phyloP scores from a whole-genome alignment of 2,888 invertebrate genomes.

The Tachina fera region DNA sequence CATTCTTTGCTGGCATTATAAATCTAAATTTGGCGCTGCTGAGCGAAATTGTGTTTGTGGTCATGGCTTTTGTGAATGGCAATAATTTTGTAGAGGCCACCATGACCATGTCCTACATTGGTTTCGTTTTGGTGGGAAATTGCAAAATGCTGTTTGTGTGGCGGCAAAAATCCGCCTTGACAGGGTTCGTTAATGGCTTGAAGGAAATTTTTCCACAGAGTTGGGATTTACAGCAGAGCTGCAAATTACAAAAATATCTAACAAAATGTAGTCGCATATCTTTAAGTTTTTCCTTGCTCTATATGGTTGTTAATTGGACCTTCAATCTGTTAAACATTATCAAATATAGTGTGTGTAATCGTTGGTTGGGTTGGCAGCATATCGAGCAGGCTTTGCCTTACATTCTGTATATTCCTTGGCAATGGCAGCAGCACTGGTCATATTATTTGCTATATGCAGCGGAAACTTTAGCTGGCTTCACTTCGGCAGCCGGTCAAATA shows the following conservation, averaged over 20 bases:
- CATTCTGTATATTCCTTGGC: constrained; percentile 75
- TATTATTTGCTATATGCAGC: constrained; percentile 75
- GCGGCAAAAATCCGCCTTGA: constrained; percentile 74
- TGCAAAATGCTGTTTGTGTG: constrained; percentile 74
- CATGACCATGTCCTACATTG: constrained; percentile 77
- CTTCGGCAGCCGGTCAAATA: constrained; percentile 78
- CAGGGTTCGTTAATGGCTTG: constrained; percentile 36
- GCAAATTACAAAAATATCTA: constrained; percentile 60
- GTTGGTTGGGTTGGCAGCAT: constrained; percentile 56
- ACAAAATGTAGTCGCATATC: constrained; percentile 71
- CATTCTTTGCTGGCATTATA: constrained; percentile 73
- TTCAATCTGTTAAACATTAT: constrained; percentile 78
- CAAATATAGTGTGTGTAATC: constrained; percentile 75
- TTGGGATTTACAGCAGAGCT: constrained; percentile 39
- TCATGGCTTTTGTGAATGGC: constrained; percentile 72
- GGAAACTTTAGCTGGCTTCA: constrained; percentile 76
- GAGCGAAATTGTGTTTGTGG: constrained; percentile 73
- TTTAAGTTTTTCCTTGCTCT: constrained; percentile 75
- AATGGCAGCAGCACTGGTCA: constrained; percentile 74
- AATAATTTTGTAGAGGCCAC: constrained; percentile 76
- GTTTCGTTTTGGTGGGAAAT: constrained; percentile 76
- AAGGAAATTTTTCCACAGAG: constrained; percentile 48
- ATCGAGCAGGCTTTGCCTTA: constrained; percentile 75
- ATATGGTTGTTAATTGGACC: constrained; percentile 78
- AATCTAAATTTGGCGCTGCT: constrained; percentile 73